Evolutionary conservation across 2,113 vertebrate genomes (phyloP).

Genomic region (Thalassoma bifasciatum): DNA sequence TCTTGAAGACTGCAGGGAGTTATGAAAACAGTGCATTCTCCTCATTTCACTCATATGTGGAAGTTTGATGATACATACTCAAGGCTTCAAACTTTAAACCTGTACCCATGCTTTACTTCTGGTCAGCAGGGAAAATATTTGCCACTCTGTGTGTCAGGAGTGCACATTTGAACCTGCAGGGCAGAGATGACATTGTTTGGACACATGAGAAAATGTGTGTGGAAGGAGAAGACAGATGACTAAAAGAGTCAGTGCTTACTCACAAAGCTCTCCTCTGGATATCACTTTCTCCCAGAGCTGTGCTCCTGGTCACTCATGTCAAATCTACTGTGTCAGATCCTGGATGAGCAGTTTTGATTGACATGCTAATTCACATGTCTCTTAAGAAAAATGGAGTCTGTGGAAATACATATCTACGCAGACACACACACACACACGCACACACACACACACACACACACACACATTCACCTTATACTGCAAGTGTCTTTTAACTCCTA

Average conservation of each 20-base stretch:
- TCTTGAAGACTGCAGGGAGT: not conserved
- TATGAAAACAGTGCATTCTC: not conserved
- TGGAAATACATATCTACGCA: not conserved
- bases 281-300: conserved; percentile 27
- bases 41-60: not conserved
- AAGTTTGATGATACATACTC: not conserved
- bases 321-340: conserved; percentile 45
- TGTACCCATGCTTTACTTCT: not conserved
- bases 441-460: too few relatives aligned
- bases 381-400: not conserved
- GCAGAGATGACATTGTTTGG: conserved; percentile 48
- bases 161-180: conserved; percentile 25
- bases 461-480: too few relatives aligned
- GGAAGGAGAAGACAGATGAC: conserved; percentile 45
- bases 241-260: conserved; percentile 44
- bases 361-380: conserved; percentile 4
- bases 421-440: too few relatives aligned
- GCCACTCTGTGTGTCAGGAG: not conserved
- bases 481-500: too few relatives aligned
- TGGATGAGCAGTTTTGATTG: conserved; percentile 23
- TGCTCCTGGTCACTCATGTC: conserved; percentile 25
- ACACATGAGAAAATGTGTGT: not conserved
- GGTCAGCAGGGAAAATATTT: not conserved
- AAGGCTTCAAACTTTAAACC: not conserved
- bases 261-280: conserved; percentile 28